phyloP scores from a whole-genome alignment of 2,888 invertebrate species.

The Ormyrus labotus region DNA sequence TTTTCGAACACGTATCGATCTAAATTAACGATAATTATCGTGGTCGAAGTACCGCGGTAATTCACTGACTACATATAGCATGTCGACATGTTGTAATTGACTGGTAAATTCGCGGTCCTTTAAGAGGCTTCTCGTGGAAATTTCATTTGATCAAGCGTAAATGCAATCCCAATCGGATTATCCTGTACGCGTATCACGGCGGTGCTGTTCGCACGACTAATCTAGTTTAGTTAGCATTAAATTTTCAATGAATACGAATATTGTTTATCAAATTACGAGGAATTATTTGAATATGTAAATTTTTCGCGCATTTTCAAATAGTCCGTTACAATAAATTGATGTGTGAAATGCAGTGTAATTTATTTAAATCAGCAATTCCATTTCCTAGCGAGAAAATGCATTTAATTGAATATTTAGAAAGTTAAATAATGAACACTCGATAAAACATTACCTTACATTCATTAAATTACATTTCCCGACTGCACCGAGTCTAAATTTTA shows the following conservation, averaged over 20 bases:
- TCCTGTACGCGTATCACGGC: slow-evolving; percentile 24
- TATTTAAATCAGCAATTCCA: too few relatives aligned
- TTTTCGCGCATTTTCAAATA: too few relatives aligned
- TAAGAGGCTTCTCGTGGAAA: slow-evolving; percentile 45
- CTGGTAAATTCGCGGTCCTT: slow-evolving; percentile 47
- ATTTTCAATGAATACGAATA: not conserved
- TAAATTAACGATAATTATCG: slow-evolving; percentile 15
- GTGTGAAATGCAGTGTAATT: too few relatives aligned
- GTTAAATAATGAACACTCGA: too few relatives aligned
- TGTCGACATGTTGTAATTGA: slow-evolving; percentile 41
- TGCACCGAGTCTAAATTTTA: too few relatives aligned
- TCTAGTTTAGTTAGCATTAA: slow-evolving; percentile 17
- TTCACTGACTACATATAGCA: slow-evolving; percentile 2
- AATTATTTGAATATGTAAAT: too few relatives aligned
- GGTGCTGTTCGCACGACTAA: slow-evolving; percentile 2
- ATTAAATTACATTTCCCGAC: too few relatives aligned
- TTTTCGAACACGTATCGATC: not conserved
- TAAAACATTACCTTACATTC: too few relatives aligned
- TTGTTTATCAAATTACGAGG: not conserved
- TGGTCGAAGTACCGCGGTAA: slow-evolving; percentile 4
- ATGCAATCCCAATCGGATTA: slow-evolving; percentile 50
- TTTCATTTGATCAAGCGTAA: slow-evolving; percentile 47
- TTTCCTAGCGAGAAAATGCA: too few relatives aligned
- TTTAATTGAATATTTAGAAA: too few relatives aligned
- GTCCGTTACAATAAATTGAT: too few relatives aligned